Percentiles rank a stretch among this genome's conserved stretches.
These are phyloP conservation scores for Emys orbicularis DNA, from an alignment of 2,797 vertebrate genomes.

Conservation along the genomic window DNA sequence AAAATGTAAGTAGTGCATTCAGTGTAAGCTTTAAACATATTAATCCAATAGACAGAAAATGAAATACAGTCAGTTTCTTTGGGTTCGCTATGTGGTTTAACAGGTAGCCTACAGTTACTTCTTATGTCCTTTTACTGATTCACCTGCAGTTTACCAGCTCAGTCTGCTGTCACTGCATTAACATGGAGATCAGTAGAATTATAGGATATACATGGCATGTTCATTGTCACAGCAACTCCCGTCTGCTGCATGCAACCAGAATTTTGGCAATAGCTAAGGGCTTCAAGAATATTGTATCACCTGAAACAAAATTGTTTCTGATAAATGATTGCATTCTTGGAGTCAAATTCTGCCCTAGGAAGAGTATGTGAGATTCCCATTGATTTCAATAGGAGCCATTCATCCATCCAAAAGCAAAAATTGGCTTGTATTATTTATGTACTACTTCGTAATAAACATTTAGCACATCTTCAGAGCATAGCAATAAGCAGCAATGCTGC, in stretches of 20 bases:
- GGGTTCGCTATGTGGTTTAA: background rate
- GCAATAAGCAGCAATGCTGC: background rate
- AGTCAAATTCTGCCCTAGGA: background rate
- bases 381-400: background rate
- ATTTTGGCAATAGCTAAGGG: background rate
- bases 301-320: background rate
- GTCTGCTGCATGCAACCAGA: background rate
- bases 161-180: background rate
- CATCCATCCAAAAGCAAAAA: background rate
- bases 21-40: slow-evolving; percentile 17
- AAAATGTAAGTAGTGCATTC: background rate
- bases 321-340: background rate
- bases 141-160: background rate
- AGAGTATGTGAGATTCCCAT: background rate
- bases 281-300: background rate
- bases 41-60: background rate
- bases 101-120: background rate
- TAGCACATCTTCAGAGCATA: background rate
- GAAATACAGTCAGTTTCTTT: background rate
- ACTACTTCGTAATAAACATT: slow-evolving; percentile 11
- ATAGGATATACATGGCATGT: background rate
- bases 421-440: background rate
- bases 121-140: background rate
- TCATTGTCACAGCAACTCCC: background rate
- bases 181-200: background rate